Evolutionary conservation across 2,797 vertebrate genomes (phyloP).

Genomic region (Stomatorhinus walkeri): DNA sequence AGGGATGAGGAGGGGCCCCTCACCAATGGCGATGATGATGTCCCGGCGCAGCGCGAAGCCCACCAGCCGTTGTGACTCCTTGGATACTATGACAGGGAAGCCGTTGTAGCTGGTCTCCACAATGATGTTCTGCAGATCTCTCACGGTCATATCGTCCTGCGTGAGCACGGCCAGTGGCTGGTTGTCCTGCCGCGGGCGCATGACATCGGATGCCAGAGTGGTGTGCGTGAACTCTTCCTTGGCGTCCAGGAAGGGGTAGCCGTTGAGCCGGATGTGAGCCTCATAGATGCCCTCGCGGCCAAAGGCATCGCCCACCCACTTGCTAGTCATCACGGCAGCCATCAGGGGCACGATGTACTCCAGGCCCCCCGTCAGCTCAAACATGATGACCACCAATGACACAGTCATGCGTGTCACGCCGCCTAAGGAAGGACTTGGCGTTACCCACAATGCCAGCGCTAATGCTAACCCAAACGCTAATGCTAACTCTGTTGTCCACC

Average conservation of each 20-base stretch:
- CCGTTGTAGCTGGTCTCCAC: conserved; percentile 94
- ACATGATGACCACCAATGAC: conserved; percentile 95
- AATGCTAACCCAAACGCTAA: not conserved
- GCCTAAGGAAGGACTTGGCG: conserved; percentile 53
- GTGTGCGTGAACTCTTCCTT: conserved; percentile 98
- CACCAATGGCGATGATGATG: conserved; percentile 95
- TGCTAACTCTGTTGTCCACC: not conserved
- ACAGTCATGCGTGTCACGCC: conserved; percentile 99
- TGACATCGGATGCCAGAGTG: conserved; percentile 89
- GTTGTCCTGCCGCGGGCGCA: conserved; percentile 84
- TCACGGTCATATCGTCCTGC: conserved; percentile 93
- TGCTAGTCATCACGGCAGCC: conserved; percentile 99
- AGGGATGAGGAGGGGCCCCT: not conserved
- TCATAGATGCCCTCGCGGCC: conserved; percentile 97
- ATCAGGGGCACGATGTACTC: conserved; percentile 98
- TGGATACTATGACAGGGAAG: conserved; percentile 96
- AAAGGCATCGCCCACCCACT: conserved; percentile 98
- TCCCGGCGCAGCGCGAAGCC: conserved; percentile 94
- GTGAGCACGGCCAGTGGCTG: conserved; percentile 86
- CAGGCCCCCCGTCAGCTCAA: conserved; percentile 91
- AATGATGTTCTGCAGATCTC: conserved; percentile 87
- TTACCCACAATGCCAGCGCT: not conserved
- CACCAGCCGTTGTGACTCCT: conserved; percentile 92
- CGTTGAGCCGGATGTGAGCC: conserved; percentile 93
- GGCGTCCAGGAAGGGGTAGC: conserved; percentile 94